Conservation (phyloP, 1,140 invertebrate genomes). For the Periplaneta americana region DNA sequence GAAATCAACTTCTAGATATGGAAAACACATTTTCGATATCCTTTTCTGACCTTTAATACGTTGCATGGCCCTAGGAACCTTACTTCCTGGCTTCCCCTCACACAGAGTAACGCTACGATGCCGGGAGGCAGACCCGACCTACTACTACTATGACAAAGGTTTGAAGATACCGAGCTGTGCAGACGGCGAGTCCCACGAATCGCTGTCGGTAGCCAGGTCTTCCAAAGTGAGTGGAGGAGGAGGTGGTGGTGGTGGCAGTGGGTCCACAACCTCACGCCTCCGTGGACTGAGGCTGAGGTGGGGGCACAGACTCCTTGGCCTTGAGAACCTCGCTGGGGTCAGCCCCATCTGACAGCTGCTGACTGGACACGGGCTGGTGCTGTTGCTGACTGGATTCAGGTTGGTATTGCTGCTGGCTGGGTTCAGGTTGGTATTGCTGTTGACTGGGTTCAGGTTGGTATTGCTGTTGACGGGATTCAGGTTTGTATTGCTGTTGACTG, state of each 20-base stretch:
- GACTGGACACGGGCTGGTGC: neutral
- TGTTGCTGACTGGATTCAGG: neutral
- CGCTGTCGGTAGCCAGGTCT: slow-evolving; percentile 17
- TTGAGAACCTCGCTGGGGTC: neutral
- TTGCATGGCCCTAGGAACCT: no score
- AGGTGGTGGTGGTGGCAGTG: neutral
- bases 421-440: neutral
- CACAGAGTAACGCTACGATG: no score
- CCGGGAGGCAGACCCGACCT: no score
- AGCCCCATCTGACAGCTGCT: neutral
- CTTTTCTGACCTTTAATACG: no score
- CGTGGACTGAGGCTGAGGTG: slow-evolving; percentile 8
- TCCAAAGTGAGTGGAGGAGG: slow-evolving; percentile 12
- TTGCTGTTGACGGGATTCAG: neutral
- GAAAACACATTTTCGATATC: no score
- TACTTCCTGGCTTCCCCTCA: no score
- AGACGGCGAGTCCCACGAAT: slow-evolving; percentile 4
- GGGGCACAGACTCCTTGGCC: neutral
- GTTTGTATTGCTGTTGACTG: neutral
- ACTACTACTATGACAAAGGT: neutral
- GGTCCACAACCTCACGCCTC: slow-evolving; percentile 5
- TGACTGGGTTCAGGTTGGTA: neutral
- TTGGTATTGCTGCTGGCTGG: neutral
- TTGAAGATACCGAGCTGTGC: slow-evolving; percentile 12
- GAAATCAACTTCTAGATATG: no score